Percentiles rank a stretch among this genome's conserved stretches.
Evolutionary conservation across 2,113 vertebrate genomes (phyloP).

Genomic region (Lophochroa leadbeateri): DNA sequence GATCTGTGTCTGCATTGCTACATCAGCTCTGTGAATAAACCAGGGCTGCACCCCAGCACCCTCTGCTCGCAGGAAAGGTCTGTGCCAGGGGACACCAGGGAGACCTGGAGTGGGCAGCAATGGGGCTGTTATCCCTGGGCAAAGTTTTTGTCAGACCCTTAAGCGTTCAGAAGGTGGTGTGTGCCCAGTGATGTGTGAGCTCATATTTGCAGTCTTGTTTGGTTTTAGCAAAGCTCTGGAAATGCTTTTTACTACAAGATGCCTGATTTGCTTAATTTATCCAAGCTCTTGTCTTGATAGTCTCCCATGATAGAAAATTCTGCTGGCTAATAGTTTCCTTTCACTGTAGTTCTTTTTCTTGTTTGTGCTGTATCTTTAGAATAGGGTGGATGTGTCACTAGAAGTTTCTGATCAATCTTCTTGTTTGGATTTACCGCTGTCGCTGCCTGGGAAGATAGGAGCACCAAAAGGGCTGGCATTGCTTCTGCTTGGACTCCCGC

Average conservation of each 20-base stretch:
- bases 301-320: not conserved
- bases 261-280: not conserved
- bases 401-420: not conserved
- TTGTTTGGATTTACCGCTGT: not conserved
- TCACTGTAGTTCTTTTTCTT: not conserved
- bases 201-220: not conserved
- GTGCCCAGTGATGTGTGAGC: not conserved
- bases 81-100: rapidly evolving
- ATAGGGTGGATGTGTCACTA: not conserved
- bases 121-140: not conserved
- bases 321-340: not conserved
- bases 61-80: not conserved
- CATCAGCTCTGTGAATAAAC: not conserved
- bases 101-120: not conserved
- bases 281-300: not conserved
- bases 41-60: not conserved
- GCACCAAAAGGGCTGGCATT: not conserved
- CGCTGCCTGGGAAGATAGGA: not conserved
- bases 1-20: not conserved
- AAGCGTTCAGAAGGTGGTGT: not conserved
- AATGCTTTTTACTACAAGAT: not conserved
- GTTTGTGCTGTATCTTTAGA: not conserved
- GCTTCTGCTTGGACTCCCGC: not conserved
- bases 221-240: not conserved
- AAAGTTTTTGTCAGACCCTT: not conserved